Conservation (phyloP, 2,888 invertebrate species). For the Camptogramma bilineatum region DNA sequence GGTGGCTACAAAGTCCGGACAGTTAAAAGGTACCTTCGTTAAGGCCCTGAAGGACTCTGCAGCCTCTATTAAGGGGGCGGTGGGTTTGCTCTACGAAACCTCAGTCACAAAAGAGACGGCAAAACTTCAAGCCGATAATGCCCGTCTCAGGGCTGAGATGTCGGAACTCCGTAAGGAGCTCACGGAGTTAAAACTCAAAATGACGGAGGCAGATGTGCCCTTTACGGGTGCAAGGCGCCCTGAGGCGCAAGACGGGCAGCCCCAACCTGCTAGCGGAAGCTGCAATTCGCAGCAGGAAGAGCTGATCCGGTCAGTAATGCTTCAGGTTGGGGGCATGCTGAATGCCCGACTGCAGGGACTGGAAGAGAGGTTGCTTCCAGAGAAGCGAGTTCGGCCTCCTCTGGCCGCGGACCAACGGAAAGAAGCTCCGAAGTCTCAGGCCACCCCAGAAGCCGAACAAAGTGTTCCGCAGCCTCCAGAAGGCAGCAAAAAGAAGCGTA, state of each 20-base stretch:
- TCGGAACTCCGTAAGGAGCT: slow-evolving; percentile 34
- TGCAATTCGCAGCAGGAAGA: neutral
- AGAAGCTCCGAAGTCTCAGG: neutral
- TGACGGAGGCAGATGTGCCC: too few relatives aligned
- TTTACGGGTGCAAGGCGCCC: too few relatives aligned
- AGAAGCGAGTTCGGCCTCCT: neutral
- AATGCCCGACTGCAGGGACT: neutral
- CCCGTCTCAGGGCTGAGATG: slow-evolving; percentile 3
- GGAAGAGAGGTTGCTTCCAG: neutral
- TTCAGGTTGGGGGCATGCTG: neutral
- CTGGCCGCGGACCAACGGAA: neutral
- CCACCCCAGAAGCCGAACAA: neutral
- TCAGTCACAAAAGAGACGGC: neutral
- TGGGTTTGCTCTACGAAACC: neutral
- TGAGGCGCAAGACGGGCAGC: too few relatives aligned
- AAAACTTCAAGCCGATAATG: neutral
- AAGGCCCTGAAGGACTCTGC: neutral
- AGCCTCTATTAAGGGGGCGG: neutral
- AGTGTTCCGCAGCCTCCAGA: neutral
- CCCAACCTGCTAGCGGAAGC: too few relatives aligned
- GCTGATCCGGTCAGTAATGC: neutral
- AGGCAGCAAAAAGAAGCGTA: neutral
- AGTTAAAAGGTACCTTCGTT: neutral
- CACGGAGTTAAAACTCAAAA: too few relatives aligned
- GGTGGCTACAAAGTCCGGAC: neutral